Conservation (phyloP, 2,888 invertebrate genomes). For the Philereme vetulata region DNA sequence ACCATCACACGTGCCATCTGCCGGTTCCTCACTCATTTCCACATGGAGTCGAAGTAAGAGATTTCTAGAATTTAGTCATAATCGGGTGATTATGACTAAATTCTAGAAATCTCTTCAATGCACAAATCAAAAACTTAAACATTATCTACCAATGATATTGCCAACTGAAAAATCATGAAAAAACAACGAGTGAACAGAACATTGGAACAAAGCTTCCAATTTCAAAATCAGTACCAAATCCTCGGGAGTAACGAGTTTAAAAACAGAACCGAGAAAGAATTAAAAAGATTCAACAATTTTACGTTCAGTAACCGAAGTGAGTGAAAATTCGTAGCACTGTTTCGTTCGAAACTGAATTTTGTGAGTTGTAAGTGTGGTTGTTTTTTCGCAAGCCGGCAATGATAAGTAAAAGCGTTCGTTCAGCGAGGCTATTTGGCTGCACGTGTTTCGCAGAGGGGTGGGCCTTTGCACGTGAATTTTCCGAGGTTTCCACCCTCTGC, state of each 20-base stretch:
- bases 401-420: conserved; percentile 78
- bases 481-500: conserved; percentile 83
- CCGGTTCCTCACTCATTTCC: conserved; percentile 22
- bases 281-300: no score
- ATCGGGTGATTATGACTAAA: conserved; percentile 24
- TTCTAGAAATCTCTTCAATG: conserved; percentile 21
- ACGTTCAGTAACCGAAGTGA: conserved; percentile 3
- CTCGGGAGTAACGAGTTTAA: no score
- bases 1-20: conserved; percentile 27
- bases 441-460: conserved; percentile 78
- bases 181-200: no score
- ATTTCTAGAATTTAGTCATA: conserved; percentile 24
- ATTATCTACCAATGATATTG: conserved; percentile 6
- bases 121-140: conserved; percentile 16
- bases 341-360: conserved; percentile 48
- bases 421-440: conserved; percentile 78
- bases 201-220: background rate
- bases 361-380: conserved; percentile 55
- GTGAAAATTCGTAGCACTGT: conserved; percentile 4
- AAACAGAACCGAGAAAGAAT: no score
- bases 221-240: conserved; percentile 1
- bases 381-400: conserved; percentile 73
- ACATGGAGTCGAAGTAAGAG: conserved; percentile 9
- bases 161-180: no score
- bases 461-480: conserved; percentile 81